These are phyloP conservation scores for Emydura subglobosa DNA, from an alignment of 2,113 vertebrate species.

Conservation along the genomic window DNA sequence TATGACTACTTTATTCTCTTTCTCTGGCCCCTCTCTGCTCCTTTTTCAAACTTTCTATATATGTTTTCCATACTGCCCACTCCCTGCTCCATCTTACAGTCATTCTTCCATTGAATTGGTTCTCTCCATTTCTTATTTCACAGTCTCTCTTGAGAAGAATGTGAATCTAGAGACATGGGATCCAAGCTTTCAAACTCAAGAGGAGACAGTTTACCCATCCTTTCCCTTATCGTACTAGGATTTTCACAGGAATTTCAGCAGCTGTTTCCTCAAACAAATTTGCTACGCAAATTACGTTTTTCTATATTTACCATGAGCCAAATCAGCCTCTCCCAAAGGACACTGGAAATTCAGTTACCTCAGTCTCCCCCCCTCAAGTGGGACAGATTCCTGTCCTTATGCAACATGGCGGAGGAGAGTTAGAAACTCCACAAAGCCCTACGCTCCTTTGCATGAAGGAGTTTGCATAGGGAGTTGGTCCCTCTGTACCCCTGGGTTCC, in stretches of 20 bases:
- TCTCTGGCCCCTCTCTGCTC: background rate
- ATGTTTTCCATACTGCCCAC: background rate
- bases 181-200: background rate
- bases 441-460: background rate
- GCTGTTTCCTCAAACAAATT: background rate
- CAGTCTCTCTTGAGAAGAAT: background rate
- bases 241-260: background rate
- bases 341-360: background rate
- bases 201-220: rapidly evolving
- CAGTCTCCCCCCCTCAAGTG: rapidly evolving
- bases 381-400: background rate
- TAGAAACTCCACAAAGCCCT: background rate
- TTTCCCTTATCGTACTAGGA: background rate
- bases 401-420: rapidly evolving
- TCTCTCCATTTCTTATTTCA: background rate
- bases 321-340: background rate
- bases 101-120: background rate
- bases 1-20: background rate
- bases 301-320: background rate
- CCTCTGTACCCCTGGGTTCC: background rate
- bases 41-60: background rate
- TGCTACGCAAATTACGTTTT: conserved; percentile 14
- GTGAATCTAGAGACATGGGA: background rate
- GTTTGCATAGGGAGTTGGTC: background rate
- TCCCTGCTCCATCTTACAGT: background rate